Evolutionary conservation across 2,888 invertebrate genomes (phyloP), one percentile per base, ranked within the genome.

Genomic region (Esperia sulphurella): DNA sequence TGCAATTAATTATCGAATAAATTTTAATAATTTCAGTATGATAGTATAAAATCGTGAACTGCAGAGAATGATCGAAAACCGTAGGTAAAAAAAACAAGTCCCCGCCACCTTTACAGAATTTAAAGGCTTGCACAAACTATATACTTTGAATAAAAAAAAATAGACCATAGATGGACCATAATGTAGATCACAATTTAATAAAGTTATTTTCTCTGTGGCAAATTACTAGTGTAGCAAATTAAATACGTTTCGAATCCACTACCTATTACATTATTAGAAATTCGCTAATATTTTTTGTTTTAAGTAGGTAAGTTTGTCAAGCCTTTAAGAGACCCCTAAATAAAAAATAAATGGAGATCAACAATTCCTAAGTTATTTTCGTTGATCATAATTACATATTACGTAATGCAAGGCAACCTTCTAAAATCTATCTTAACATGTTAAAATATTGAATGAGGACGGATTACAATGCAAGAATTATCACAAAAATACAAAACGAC

Each of bases 401-500:
- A 88, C 88, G 88, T 88, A 83, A 78, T 63, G 77, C 71, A 85
- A 88, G 88, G 87, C 85, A 82, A 88, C 88, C 89, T 70, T 74
- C 64, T 46, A 57, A 59, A 58, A 63, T 59, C 62, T 63, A 68
- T 58, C 21, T 65, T 53, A 68, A 62, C 54, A 61, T 55, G 63
- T 43, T 41, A 42, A 40, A 41, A 43, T 51, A 51, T 43, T 46
- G 14, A 48, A 58, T 55, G 49, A 58, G 75, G 77, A 83, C 77
- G 75, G 76, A 75, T 21, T 64, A 71, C 54, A 66, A 66, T 62
- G 58, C 58, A 68, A 64, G 59, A 69, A 72, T 73, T 84, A 85
- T 85, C 84, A 85, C 86, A 84, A 74, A 66, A 64, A 29, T 35
- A 46, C 14, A 42, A 13, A 30, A 13, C 12, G 28, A n/a, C 8